phyloP scores from a whole-genome alignment of 2,113 vertebrate genomes.

The Delphinus delphis region DNA sequence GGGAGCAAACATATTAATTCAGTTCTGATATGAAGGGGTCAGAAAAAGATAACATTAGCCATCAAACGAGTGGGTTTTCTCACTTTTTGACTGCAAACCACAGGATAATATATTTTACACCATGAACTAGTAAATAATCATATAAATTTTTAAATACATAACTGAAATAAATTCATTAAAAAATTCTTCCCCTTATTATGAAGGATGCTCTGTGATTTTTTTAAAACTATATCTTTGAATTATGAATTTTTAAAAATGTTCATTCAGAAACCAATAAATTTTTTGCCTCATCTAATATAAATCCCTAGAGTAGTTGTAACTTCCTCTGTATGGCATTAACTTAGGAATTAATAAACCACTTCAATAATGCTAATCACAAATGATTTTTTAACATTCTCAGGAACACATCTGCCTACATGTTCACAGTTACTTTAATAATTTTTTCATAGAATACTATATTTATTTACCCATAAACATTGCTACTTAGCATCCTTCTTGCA shows the following conservation, averaged over 20 bases:
- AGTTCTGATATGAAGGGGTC: neutral
- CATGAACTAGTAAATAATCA: neutral
- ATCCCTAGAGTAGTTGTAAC: neutral
- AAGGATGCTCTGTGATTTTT: neutral
- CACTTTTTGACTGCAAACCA: neutral
- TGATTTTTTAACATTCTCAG: slow-evolving; percentile 6
- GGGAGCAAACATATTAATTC: neutral
- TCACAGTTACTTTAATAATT: neutral
- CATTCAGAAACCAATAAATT: neutral
- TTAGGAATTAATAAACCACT: slow-evolving; percentile 14
- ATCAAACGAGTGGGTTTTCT: neutral
- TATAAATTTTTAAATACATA: neutral
- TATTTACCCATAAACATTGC: neutral
- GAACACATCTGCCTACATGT: neutral
- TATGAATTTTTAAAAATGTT: neutral
- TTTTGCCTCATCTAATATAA: slow-evolving; percentile 24
- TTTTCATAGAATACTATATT: neutral
- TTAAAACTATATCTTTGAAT: neutral
- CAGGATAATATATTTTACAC: neutral
- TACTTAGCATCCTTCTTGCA: neutral
- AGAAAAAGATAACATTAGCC: neutral
- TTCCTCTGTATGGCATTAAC: neutral
- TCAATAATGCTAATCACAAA: neutral
- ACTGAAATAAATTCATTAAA: neutral
- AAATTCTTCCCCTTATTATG: neutral